Evolutionary conservation across 2,888 invertebrate species (phyloP).

Genomic region (Molorchus minor): DNA sequence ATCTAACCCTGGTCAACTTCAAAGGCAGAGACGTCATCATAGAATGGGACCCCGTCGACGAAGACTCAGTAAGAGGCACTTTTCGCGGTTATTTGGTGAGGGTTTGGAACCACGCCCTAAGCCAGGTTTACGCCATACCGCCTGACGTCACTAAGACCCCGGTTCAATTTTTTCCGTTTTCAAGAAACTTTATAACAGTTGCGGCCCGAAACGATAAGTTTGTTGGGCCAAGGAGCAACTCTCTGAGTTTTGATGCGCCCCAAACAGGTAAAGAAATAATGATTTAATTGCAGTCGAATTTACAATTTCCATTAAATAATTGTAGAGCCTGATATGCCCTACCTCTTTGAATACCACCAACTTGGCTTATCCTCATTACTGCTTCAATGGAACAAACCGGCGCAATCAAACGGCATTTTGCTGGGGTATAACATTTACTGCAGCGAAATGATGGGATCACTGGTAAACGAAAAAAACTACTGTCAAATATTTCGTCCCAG

Average conservation of each 20-base stretch:
- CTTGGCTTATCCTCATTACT: conserved; percentile 49
- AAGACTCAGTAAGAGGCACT: conserved; percentile 50
- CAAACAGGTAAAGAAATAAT: conserved; percentile 49
- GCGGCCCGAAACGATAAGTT: conserved; percentile 55
- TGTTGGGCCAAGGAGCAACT: conserved; percentile 53
- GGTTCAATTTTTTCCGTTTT: conserved; percentile 54
- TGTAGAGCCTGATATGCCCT: conserved; percentile 52
- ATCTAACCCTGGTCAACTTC: conserved; percentile 49
- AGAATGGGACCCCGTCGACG: conserved; percentile 50
- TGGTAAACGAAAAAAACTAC: conserved; percentile 47
- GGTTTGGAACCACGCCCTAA: conserved; percentile 52
- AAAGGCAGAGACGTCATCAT: conserved; percentile 50
- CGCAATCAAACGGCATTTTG: conserved; percentile 51
- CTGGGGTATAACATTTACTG: conserved; percentile 54
- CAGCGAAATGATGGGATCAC: conserved; percentile 46
- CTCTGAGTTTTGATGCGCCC: conserved; percentile 54
- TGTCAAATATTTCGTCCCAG: conserved; percentile 47
- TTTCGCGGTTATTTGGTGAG: conserved; percentile 54
- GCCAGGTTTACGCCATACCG: conserved; percentile 54
- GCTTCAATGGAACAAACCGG: conserved; percentile 53
- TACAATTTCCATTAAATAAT: conserved; percentile 1
- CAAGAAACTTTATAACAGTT: conserved; percentile 55
- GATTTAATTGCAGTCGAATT: not conserved
- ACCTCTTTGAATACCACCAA: conserved; percentile 49
- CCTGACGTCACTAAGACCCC: conserved; percentile 49